These are phyloP conservation scores for Mellivora capensis DNA, from an alignment of 2,113 vertebrate species.

Conservation along the genomic window DNA sequence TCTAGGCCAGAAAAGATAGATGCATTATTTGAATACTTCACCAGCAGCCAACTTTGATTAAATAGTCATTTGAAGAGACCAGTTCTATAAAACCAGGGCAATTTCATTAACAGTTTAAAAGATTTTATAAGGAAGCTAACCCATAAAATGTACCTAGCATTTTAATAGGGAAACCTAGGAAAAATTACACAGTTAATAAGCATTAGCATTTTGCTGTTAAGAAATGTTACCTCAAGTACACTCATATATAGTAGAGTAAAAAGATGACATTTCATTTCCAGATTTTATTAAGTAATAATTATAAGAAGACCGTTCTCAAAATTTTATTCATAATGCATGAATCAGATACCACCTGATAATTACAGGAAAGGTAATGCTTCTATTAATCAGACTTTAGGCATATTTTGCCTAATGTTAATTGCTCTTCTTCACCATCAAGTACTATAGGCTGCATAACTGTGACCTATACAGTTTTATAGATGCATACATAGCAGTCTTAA, in stretches of 20 bases:
- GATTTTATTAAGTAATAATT: not conserved
- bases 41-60: not conserved
- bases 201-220: conserved; percentile 10
- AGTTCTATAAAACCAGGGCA: not conserved
- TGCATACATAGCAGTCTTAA: not conserved
- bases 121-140: not conserved
- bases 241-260: not conserved
- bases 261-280: not conserved
- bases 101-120: conserved; percentile 17
- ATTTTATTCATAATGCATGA: not conserved
- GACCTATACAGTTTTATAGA: not conserved
- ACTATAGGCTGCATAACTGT: not conserved
- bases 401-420: conserved; percentile 23
- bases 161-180: not conserved
- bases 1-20: not conserved
- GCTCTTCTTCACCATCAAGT: not conserved
- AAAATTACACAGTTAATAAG: not conserved
- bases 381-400: not conserved
- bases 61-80: not conserved
- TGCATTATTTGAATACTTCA: not conserved
- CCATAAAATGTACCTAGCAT: not conserved
- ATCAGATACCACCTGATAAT: not conserved
- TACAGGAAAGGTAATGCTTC: not conserved
- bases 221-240: not conserved
- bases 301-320: not conserved